phyloP scores from a whole-genome alignment of 2,888 invertebrate species.

The Cephonodes hylas region DNA sequence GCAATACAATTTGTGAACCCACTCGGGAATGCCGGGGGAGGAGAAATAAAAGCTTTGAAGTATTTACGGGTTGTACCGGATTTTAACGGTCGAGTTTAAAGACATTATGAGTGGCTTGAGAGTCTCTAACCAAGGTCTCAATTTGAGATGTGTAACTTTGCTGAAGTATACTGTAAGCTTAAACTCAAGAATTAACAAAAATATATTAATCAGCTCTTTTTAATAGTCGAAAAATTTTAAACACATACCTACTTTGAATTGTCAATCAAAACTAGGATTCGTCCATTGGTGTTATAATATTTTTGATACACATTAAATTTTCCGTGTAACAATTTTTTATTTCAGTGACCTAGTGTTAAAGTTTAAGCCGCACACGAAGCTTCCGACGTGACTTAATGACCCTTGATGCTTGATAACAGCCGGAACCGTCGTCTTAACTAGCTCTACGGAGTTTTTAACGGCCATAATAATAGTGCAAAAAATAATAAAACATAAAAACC shows the following conservation, averaged over 20 bases:
- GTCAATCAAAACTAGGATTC: too few species aligned
- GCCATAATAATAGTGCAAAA: not conserved
- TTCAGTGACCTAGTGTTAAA: constrained; percentile 5
- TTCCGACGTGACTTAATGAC: constrained; percentile 12
- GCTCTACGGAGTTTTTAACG: not conserved
- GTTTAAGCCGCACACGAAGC: constrained; percentile 17
- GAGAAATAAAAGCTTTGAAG: not conserved
- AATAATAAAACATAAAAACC: too few species aligned
- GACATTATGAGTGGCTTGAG: too few species aligned
- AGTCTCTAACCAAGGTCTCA: too few species aligned
- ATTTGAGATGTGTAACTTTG: too few species aligned
- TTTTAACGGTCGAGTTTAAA: too few species aligned
- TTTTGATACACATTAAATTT: not conserved
- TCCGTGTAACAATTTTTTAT: not conserved
- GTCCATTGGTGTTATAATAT: not conserved
- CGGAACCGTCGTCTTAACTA: constrained; percentile 21
- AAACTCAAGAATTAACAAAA: too few species aligned
- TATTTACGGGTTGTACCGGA: not conserved
- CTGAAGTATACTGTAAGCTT: too few species aligned
- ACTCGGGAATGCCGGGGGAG: not conserved
- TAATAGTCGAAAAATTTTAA: too few species aligned
- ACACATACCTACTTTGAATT: too few species aligned
- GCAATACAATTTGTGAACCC: constrained; percentile 23
- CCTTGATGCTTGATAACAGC: not conserved
- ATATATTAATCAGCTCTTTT: too few species aligned